Conservation (phyloP, 2,888 invertebrate genomes). For the Drymonia ruficornis region DNA sequence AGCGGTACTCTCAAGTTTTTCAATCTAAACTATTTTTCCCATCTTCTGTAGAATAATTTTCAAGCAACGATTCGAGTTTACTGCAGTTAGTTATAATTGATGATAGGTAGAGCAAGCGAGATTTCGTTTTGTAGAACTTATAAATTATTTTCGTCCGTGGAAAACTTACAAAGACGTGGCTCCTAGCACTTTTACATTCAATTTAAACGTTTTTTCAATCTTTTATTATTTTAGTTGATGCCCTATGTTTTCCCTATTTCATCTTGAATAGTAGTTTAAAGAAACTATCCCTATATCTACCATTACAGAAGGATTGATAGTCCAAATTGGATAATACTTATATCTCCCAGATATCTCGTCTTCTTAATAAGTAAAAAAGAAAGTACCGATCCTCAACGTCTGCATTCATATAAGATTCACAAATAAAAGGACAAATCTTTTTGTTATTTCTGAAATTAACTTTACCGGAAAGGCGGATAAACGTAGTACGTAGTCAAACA, state of each 20-base stretch:
- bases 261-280: neutral
- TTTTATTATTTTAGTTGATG: conserved; percentile 42
- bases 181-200: conserved; percentile 44
- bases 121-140: conserved; percentile 44
- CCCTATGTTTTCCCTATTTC: conserved; percentile 12
- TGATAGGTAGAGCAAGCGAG: conserved; percentile 37
- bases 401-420: conserved; percentile 23
- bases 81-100: conserved; percentile 38
- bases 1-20: conserved; percentile 8
- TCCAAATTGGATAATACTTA: neutral
- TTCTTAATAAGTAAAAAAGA: conserved; percentile 18
- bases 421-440: conserved; percentile 18
- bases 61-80: conserved; percentile 16
- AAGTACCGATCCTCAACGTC: conserved; percentile 11
- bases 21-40: conserved; percentile 5
- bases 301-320: neutral
- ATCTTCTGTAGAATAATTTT: conserved; percentile 13
- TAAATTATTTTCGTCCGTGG: conserved; percentile 47
- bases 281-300: neutral
- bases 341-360: neutral
- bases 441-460: conserved; percentile 30
- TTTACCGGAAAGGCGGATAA: conserved; percentile 27
- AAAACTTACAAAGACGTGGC: conserved; percentile 44
- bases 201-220: conserved; percentile 43
- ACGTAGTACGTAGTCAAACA: conserved; percentile 19